Evolutionary conservation across 2,113 vertebrate genomes (phyloP).

Genomic region (Protomyctophum bolini): DNA sequence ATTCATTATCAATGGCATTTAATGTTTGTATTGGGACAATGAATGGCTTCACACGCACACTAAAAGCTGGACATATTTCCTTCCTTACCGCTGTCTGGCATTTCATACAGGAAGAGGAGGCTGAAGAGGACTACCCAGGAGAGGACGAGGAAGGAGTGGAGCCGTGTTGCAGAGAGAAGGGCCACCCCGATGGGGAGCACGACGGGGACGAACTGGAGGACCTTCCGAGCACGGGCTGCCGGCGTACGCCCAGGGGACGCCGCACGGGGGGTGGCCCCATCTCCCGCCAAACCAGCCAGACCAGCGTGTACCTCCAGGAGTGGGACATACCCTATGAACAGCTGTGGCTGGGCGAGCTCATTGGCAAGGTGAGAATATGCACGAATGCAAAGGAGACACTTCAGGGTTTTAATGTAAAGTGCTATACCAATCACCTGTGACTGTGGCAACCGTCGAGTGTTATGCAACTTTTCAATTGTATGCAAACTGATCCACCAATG

Average conservation of each 20-base stretch:
- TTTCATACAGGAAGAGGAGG: constrained; percentile 5
- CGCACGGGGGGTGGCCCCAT: constrained; percentile 87
- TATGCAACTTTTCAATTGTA: too few relatives aligned
- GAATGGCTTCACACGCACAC: too few relatives aligned
- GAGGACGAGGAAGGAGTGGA: constrained; percentile 59
- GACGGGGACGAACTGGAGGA: constrained; percentile 93
- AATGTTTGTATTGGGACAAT: too few relatives aligned
- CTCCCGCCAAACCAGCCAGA: constrained; percentile 94
- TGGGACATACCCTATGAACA: constrained; percentile 99
- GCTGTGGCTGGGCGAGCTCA: constrained; percentile 93
- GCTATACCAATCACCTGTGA: too few relatives aligned
- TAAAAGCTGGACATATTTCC: too few relatives aligned
- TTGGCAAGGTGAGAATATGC: constrained; percentile 82
- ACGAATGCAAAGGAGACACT: too few relatives aligned
- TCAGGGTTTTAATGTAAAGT: too few relatives aligned
- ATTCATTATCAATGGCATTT: too few relatives aligned
- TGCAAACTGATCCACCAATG: too few relatives aligned
- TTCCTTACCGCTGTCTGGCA: too few relatives aligned
- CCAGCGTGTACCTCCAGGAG: constrained; percentile 96
- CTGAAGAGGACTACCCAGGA: constrained; percentile 38
- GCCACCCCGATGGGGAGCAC: constrained; percentile 85
- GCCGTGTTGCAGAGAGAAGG: constrained; percentile 48
- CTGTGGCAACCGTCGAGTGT: too few relatives aligned
- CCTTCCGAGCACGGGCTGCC: constrained; percentile 73
- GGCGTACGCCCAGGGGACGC: constrained; percentile 64